Evolutionary conservation across 1,140 invertebrate species (phyloP).

Genomic region (Zeugodacus cucurbitae): DNA sequence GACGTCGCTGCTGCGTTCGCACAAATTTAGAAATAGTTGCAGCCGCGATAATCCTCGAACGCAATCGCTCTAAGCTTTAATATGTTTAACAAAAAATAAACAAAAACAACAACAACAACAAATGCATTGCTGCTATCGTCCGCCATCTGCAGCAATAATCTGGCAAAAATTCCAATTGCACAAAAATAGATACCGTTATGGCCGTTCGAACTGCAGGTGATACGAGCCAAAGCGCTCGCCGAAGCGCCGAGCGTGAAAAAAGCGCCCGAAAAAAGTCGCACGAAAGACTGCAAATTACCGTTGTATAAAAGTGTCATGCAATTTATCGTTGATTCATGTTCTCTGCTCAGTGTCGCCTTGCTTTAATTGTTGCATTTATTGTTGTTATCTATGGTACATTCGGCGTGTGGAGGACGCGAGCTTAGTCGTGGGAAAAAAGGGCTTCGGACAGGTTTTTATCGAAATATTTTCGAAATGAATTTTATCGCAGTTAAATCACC

Average conservation of each 20-base stretch:
- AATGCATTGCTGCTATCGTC: background rate
- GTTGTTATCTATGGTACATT: background rate
- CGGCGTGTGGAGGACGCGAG: background rate
- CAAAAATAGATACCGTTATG: background rate
- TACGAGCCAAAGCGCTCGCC: no score
- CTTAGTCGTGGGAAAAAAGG: background rate
- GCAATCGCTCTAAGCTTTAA: background rate
- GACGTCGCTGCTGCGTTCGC: background rate
- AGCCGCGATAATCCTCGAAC: background rate
- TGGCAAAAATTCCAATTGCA: background rate
- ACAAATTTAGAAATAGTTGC: constrained; percentile 15
- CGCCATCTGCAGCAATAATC: background rate
- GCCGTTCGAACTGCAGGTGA: background rate
- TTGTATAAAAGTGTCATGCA: constrained; percentile 24
- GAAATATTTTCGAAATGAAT: background rate
- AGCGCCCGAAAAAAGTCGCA: background rate
- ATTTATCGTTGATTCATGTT: constrained; percentile 21
- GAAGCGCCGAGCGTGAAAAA: background rate
- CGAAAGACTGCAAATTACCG: constrained; percentile 14
- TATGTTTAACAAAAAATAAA: background rate
- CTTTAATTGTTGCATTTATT: constrained; percentile 15
- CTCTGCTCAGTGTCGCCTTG: background rate
- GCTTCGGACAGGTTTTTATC: background rate
- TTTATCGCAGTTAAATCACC: background rate
- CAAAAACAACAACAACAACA: background rate